phyloP scores from a whole-genome alignment of 2,797 vertebrate species.

The Lepilemur septentrionalis region DNA sequence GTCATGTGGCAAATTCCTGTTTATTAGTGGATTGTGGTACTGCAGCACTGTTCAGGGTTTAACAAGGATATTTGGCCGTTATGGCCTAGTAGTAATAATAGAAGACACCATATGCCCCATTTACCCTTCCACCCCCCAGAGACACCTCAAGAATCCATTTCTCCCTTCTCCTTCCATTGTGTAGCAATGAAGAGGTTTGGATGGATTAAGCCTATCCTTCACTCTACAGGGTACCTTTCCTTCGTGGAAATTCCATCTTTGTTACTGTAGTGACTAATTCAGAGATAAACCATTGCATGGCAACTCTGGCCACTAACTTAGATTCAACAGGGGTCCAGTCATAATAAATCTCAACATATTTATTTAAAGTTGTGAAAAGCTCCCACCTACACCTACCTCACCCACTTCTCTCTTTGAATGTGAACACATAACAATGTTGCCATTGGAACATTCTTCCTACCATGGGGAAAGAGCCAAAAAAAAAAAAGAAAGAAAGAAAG shows the following conservation, averaged over 20 bases:
- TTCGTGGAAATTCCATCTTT: neutral
- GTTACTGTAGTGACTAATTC: neutral
- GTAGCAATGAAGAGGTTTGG: neutral
- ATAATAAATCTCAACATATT: neutral
- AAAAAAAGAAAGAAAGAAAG: neutral
- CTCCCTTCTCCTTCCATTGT: neutral
- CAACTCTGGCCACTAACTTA: neutral
- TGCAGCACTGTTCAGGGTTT: neutral
- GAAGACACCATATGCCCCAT: neutral
- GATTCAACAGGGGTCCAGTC: neutral
- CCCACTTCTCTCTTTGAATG: neutral
- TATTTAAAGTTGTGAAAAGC: neutral
- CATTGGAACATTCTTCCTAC: neutral
- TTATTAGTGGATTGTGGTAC: neutral
- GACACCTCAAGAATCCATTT: neutral
- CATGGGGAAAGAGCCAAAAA: neutral
- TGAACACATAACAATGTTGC: neutral
- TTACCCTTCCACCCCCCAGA: accelerated
- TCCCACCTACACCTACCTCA: too few species aligned
- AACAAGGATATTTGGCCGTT: neutral
- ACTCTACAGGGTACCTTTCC: accelerated
- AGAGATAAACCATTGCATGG: neutral
- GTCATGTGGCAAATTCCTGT: neutral
- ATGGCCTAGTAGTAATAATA: neutral
- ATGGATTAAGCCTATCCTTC: neutral